phyloP scores from a whole-genome alignment of 1,140 invertebrate species.

The Macrostomum lignano region DNA sequence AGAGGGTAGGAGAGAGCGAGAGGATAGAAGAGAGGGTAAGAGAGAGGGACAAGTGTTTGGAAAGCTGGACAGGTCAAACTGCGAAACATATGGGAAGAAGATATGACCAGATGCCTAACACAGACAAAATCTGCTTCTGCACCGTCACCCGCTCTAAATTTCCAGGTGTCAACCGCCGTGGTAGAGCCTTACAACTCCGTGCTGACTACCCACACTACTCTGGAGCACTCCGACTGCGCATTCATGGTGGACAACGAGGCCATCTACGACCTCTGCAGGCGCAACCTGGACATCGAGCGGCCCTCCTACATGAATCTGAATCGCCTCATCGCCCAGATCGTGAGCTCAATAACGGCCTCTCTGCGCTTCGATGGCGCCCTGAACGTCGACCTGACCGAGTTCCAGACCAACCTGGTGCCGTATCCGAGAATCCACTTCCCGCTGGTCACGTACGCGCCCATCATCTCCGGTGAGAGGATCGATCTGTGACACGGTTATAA shows the following conservation, averaged over 20 bases:
- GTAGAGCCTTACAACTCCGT: conserved; percentile 29
- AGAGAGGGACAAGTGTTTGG: no score
- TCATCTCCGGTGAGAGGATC: conserved; percentile 1
- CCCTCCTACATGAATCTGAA: conserved; percentile 46
- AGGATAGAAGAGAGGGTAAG: no score
- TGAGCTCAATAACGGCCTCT: conserved; percentile 48
- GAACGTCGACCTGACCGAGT: conserved; percentile 47
- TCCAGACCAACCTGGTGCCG: conserved; percentile 28
- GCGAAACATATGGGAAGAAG: no score
- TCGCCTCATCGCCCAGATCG: conserved; percentile 12
- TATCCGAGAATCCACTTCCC: conserved; percentile 9
- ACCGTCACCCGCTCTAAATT: no score
- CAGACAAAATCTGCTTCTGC: no score
- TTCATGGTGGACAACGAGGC: conserved; percentile 39
- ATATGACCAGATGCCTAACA: no score
- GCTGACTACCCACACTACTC: conserved; percentile 21
- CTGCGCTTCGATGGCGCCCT: conserved; percentile 43
- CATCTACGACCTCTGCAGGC: conserved; percentile 12
- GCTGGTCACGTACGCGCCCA: conserved; percentile 6
- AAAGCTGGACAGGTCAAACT: no score
- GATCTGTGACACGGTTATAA: background rate
- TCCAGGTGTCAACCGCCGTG: conserved; percentile 23
- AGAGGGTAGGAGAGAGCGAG: no score
- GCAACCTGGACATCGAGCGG: conserved; percentile 53
- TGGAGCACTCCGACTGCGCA: conserved; percentile 22